Evolutionary conservation across 1,140 invertebrate genomes (phyloP).

Genomic region (Calycopis cecrops): DNA sequence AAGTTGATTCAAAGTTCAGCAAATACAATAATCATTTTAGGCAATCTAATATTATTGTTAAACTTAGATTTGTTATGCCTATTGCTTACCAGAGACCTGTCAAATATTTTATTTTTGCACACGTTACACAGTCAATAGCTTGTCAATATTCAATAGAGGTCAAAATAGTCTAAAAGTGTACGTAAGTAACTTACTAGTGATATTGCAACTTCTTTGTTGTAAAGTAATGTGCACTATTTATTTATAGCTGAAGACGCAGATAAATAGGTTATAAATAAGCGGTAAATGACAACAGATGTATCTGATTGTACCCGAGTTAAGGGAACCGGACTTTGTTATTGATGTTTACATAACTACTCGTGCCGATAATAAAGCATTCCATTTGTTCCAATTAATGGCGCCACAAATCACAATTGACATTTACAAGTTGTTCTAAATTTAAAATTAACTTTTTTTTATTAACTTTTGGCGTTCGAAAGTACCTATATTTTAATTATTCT

Average conservation of each 20-base stretch:
- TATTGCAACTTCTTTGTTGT: background rate
- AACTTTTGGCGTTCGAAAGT: background rate
- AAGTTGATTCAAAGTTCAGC: no score
- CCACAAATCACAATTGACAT: no score
- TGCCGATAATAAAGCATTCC: constrained; percentile 1
- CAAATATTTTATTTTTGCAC: no score
- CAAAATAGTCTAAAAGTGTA: no score
- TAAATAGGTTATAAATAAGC: constrained; percentile 9
- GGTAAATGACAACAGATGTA: constrained; percentile 6
- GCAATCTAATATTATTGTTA: no score
- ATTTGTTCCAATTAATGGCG: constrained; percentile 7
- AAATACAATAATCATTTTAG: no score
- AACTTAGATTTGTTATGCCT: no score
- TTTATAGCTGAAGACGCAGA: constrained; percentile 7
- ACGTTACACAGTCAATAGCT: no score
- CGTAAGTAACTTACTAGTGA: no score
- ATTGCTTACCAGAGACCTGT: no score
- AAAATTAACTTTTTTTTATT: background rate
- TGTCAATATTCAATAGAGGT: no score
- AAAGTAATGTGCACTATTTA: constrained; percentile 1
- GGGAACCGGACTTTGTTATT: constrained; percentile 8
- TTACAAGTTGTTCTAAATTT: background rate
- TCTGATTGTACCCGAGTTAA: background rate
- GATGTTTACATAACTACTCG: background rate
- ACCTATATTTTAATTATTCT: no score